Percentiles rank a stretch among this genome's conserved stretches.
Conservation (phyloP, 2,888 invertebrate genomes). For the Drosophila gaucha region DNA sequence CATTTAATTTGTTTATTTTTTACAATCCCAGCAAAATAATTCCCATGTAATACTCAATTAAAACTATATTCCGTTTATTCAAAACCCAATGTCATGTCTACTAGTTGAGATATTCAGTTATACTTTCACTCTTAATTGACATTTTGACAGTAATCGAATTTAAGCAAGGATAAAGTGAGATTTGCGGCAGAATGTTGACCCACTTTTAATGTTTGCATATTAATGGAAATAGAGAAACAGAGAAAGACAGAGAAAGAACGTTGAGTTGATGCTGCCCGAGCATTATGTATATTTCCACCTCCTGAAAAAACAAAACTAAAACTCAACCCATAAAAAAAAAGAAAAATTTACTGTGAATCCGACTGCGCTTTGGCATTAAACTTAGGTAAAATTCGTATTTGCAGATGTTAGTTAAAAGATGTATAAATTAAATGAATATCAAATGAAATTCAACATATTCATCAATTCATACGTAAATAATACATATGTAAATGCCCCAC, state of each 20-base stretch:
- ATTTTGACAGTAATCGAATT: conserved; percentile 18
- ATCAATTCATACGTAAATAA: conserved; percentile 67
- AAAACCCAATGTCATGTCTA: background rate
- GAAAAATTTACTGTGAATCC: conserved; percentile 21
- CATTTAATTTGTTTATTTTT: background rate
- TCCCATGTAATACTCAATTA: background rate
- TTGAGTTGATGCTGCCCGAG: conserved; percentile 17
- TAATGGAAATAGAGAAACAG: background rate
- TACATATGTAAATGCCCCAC: conserved; percentile 63
- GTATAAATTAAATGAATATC: conserved; percentile 22
- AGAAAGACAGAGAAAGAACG: no score
- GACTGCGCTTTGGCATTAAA: conserved; percentile 38
- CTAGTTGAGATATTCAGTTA: background rate
- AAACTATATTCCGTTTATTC: conserved; percentile 1
- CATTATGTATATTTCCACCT: conserved; percentile 7
- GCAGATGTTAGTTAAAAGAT: conserved; percentile 16
- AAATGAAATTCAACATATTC: conserved; percentile 40
- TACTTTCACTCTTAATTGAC: conserved; percentile 6
- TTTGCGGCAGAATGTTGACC: conserved; percentile 6
- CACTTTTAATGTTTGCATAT: conserved; percentile 20
- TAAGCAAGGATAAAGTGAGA: conserved; percentile 6
- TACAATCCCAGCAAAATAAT: background rate
- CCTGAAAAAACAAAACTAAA: no score
- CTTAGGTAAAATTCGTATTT: conserved; percentile 15
- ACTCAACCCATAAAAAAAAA: background rate